Conservation (phyloP, 1,140 invertebrate genomes). For the Drosophila lacteicornis region DNA sequence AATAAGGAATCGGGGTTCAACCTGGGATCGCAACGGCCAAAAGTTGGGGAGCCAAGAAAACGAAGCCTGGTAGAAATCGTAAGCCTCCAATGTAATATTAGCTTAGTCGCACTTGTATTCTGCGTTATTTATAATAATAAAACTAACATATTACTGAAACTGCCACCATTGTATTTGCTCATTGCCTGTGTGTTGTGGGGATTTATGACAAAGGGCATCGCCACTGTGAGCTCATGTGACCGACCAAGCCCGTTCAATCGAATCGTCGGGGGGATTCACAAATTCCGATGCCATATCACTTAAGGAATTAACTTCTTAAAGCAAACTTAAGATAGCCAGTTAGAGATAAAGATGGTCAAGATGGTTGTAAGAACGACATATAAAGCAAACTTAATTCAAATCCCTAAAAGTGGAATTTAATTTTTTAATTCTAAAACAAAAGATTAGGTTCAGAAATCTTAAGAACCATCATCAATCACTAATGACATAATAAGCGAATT, state of each 20-base stretch:
- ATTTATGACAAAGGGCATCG: background rate
- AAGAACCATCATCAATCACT: background rate
- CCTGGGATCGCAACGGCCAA: slow-evolving; percentile 56
- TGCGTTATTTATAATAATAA: slow-evolving; percentile 56
- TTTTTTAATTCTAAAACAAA: too few species aligned
- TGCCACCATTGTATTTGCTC: background rate
- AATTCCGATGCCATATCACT: background rate
- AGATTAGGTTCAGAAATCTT: background rate
- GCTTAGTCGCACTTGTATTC: slow-evolving; percentile 35
- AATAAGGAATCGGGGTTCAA: slow-evolving; percentile 15
- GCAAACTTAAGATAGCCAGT: background rate
- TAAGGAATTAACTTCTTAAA: background rate
- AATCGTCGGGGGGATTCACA: slow-evolving; percentile 9
- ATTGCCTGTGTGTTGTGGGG: background rate
- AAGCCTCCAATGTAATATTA: slow-evolving; percentile 45
- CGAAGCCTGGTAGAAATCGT: slow-evolving; percentile 16
- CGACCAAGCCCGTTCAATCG: background rate
- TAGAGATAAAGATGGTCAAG: background rate
- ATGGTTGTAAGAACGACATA: background rate
- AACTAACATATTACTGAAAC: slow-evolving; percentile 47
- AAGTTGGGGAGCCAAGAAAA: slow-evolving; percentile 18
- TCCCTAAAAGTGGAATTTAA: too few species aligned
- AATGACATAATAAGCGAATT: background rate
- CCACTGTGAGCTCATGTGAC: slow-evolving; percentile 10
- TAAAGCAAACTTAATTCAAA: background rate